phyloP scores from a whole-genome alignment of 2,113 vertebrate species.

The Ciconia maguari region DNA sequence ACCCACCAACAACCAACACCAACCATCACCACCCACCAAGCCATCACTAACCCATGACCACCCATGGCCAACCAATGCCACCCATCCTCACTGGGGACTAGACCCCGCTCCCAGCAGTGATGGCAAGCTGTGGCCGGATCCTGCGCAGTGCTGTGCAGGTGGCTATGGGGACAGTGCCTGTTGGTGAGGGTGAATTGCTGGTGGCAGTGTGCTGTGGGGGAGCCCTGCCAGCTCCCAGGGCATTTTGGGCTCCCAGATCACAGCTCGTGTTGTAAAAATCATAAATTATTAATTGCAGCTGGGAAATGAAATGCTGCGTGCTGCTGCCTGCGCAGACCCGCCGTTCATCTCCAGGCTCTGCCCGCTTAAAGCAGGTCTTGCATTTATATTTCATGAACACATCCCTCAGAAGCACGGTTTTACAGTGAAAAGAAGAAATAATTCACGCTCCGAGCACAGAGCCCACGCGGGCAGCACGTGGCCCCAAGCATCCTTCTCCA shows the following conservation, averaged over 20 bases:
- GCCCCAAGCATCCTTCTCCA: not conserved
- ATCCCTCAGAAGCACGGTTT: not conserved
- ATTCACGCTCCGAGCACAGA: fast-evolving
- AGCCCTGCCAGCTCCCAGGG: not conserved
- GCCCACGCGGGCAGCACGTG: fast-evolving
- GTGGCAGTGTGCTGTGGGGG: not conserved
- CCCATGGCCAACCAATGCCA: not conserved
- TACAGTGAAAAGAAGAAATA: not conserved
- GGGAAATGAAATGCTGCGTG: not conserved
- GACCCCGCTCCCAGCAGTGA: not conserved
- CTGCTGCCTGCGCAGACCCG: not conserved
- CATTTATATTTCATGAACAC: constrained; percentile 21
- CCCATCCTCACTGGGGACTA: not conserved
- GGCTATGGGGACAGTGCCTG: not conserved
- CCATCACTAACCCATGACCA: not conserved
- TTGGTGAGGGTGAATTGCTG: not conserved
- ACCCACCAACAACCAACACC: not conserved
- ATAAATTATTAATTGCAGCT: not conserved
- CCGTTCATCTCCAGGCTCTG: not conserved
- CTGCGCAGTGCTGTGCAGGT: fast-evolving
- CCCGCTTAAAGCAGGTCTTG: not conserved
- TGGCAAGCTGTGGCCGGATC: fast-evolving
- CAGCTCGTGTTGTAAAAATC: not conserved
- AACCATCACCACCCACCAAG: not conserved
- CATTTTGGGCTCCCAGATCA: not conserved